Conservation (phyloP, 2,888 invertebrate species). For the Trissoscelio sp. region DNA sequence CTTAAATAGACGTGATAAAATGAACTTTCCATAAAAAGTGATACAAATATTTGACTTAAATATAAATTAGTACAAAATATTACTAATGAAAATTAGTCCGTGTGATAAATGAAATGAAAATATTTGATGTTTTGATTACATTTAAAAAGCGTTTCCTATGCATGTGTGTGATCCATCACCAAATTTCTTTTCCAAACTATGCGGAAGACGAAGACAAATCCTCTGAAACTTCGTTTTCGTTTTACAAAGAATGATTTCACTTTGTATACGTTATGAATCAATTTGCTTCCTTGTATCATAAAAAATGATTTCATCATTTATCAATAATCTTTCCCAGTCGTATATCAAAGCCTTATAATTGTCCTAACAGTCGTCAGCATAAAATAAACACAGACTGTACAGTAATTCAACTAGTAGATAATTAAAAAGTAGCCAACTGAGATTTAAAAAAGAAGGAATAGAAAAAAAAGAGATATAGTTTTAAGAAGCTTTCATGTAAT, state of each 20-base stretch:
- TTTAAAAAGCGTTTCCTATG: background rate
- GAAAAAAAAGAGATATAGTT: no score
- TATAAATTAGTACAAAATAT: background rate
- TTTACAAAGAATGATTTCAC: slow-evolving; percentile 10
- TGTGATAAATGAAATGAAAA: background rate
- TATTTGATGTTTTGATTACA: background rate
- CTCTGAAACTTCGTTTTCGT: background rate
- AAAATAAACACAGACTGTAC: slow-evolving; percentile 26
- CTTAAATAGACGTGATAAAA: background rate
- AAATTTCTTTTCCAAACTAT: background rate
- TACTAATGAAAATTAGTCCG: slow-evolving; percentile 3
- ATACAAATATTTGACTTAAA: background rate
- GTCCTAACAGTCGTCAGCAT: background rate
- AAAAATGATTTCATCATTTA: slow-evolving; percentile 7
- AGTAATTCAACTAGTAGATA: slow-evolving; percentile 20
- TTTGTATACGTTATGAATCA: slow-evolving; percentile 8
- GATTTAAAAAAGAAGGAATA: background rate
- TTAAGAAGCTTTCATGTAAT: no score
- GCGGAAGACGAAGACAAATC: slow-evolving; percentile 19
- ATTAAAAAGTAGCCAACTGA: slow-evolving; percentile 16
- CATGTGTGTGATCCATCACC: background rate
- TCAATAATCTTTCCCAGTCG: slow-evolving; percentile 25
- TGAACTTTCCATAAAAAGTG: slow-evolving; percentile 1
- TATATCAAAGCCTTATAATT: slow-evolving; percentile 23
- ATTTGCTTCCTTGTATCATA: background rate